phyloP scores from a whole-genome alignment of 1,140 invertebrate species.

The Drosophila grimshawi region DNA sequence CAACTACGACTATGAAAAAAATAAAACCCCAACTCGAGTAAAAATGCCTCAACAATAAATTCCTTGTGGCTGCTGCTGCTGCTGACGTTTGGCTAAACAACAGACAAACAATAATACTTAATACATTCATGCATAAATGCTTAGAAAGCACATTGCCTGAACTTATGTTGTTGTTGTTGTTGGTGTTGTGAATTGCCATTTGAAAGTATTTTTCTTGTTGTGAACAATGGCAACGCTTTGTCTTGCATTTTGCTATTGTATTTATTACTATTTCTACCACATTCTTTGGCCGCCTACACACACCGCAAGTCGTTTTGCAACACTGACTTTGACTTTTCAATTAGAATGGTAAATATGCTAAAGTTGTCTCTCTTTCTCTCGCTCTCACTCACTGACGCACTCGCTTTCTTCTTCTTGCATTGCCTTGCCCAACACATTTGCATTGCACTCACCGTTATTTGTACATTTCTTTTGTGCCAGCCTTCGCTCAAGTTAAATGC shows the following conservation, averaged over 20 bases:
- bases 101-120: conserved; percentile 20
- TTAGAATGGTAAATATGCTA: conserved; percentile 63
- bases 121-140: conserved; percentile 18
- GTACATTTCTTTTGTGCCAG: conserved; percentile 52
- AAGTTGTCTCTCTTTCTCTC: conserved; percentile 24
- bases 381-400: conserved; percentile 9
- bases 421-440: conserved; percentile 5
- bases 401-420: neutral
- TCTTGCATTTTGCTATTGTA: conserved; percentile 43
- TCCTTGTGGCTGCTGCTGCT: conserved; percentile 62
- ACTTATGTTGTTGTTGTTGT: neutral
- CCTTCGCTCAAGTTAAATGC: conserved; percentile 46
- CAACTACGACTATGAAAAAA: conserved; percentile 16
- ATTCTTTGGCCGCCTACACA: conserved; percentile 42
- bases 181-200: conserved; percentile 31
- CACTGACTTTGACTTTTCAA: conserved; percentile 59
- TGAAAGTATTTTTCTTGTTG: conserved; percentile 26
- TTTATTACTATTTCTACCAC: conserved; percentile 36
- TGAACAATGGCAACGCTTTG: conserved; percentile 66
- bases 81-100: conserved; percentile 43
- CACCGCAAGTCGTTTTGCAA: conserved; percentile 56
- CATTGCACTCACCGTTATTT: conserved; percentile 32
- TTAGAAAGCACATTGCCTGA: conserved; percentile 19
- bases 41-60: conserved; percentile 79
- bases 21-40: conserved; percentile 37